Evolutionary conservation across 1,140 invertebrate genomes (phyloP).

Genomic region (Calycopis cecrops): DNA sequence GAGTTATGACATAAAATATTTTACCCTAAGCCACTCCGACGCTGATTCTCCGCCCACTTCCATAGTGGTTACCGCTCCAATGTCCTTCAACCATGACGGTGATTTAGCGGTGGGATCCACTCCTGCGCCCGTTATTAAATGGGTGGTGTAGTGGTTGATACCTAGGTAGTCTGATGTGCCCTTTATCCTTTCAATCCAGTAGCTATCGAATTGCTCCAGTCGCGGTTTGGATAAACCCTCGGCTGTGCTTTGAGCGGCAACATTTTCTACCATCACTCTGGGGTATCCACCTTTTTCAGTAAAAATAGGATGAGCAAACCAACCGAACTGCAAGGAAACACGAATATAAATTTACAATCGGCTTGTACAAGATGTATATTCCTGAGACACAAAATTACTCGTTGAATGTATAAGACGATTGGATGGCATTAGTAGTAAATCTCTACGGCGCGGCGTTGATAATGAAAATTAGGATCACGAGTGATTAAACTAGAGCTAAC

Average conservation of each 20-base stretch:
- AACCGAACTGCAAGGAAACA: conserved; percentile 71
- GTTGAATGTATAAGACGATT: not conserved
- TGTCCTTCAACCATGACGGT: conserved; percentile 71
- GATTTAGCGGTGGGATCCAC: conserved; percentile 60
- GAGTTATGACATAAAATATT: not conserved
- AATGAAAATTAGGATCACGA: too few relatives aligned
- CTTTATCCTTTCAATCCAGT: conserved; percentile 66
- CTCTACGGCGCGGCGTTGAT: too few relatives aligned
- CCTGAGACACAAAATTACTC: not conserved
- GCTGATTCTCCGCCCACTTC: conserved; percentile 65
- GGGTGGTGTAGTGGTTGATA: conserved; percentile 71
- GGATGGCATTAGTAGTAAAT: too few relatives aligned
- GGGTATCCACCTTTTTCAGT: conserved; percentile 78
- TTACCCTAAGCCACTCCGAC: conserved; percentile 70
- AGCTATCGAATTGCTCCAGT: conserved; percentile 66
- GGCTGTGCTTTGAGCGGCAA: conserved; percentile 62
- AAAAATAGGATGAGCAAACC: conserved; percentile 78
- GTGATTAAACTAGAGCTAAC: too few relatives aligned
- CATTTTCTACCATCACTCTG: conserved; percentile 71
- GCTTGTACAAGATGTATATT: not conserved
- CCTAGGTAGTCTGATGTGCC: conserved; percentile 75
- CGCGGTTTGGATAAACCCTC: conserved; percentile 68
- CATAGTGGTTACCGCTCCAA: conserved; percentile 59
- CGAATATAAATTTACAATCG: not conserved
- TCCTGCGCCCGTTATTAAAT: conserved; percentile 59